Evolutionary conservation across 2,113 vertebrate species (phyloP), one percentile per base, ranked within the genome.

Genomic region (Galbula dea): DNA sequence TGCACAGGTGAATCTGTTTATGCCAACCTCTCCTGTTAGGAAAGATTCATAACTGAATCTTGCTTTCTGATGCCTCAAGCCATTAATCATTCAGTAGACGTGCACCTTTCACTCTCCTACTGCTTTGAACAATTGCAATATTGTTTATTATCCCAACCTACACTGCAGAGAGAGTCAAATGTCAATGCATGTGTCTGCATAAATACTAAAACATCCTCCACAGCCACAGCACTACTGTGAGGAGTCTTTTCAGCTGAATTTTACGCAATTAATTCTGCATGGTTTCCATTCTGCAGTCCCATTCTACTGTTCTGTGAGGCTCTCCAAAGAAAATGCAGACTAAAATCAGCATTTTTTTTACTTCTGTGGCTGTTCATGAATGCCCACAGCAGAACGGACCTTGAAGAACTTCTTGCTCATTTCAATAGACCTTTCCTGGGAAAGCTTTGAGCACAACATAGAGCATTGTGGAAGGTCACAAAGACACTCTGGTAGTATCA

Each of bases 151-250:
- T n/a, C 24, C 16, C n/a, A 22, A 61, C 63, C 49, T 26, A 30
- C 52, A 54, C 14, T 6, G 32, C 16, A 82, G 62, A 78, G 46
- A 77, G 7, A 10, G 34, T 18, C 39, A 68, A 55, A 69, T 2
- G 3, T 9, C 18, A 15, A 34, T 2, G 21, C 12, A 22, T 13
- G 26, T 1, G 1, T 61, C 18, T 66, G 8, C 34, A 61, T 12
- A 89, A 84, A 67, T 12, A 15, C 22, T 16, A 6, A 27, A 49
- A 32, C 46, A 36, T 9, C 23, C 67, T 71, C 71, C 62, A 55
- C 20, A 81, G n/a, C 26, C 37, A 62, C 11, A 19, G 29, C 86
- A 8, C 29, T 48, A 15, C 5, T 24, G 11, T 11, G 36, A 77
- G 43, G 27, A 71, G 32, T 10, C 36, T 54, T 45, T 43, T 71